phyloP scores from a whole-genome alignment of 1,140 invertebrate genomes.

The Melanaphis sacchari region DNA sequence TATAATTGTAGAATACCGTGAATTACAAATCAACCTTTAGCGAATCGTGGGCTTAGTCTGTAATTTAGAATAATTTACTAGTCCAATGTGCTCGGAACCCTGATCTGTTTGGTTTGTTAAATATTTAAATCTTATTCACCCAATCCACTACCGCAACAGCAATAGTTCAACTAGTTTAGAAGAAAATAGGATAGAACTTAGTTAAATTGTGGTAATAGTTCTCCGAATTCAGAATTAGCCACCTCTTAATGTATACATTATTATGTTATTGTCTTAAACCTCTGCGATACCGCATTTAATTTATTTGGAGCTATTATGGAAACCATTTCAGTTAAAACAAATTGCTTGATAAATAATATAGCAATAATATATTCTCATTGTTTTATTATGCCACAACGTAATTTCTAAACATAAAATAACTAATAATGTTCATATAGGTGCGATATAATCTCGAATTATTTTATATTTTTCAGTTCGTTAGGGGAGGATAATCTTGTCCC shows the following conservation, averaged over 20 bases:
- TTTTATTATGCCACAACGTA: too few relatives aligned
- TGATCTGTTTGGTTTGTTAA: not conserved
- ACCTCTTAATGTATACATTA: not conserved
- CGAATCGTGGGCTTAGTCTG: not conserved
- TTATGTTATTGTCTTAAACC: too few relatives aligned
- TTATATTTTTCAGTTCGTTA: not conserved
- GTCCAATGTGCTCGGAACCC: not conserved
- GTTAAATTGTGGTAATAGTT: not conserved
- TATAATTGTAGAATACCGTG: not conserved
- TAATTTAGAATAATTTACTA: not conserved
- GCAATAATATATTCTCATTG: too few relatives aligned
- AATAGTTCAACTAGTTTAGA: not conserved
- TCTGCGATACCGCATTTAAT: too few relatives aligned
- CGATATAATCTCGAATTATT: not conserved
- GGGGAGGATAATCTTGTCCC: conserved; percentile 56
- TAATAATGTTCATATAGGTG: too few relatives aligned
- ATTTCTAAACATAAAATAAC: too few relatives aligned
- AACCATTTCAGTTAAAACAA: too few relatives aligned
- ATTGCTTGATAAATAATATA: too few relatives aligned
- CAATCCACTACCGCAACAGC: not conserved
- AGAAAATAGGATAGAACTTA: not conserved
- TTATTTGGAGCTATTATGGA: too few relatives aligned
- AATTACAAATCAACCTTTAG: not conserved
- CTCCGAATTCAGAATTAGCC: not conserved
- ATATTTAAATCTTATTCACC: not conserved